A percentile compares a stretch with the other conserved stretches of the same genome.
Conservation (phyloP, 2,113 vertebrate genomes). For the mouse (Mus musculus) region GRCm39 chr16:78500501-78501000, state of each 20-base stretch:
- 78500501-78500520: neutral
- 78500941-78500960: slow-evolving; percentile 23
- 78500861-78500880: neutral
- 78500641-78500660: neutral
- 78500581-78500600: neutral
- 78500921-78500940: neutral
- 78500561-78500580: neutral
- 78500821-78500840: neutral
- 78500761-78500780: neutral
- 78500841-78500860: neutral
- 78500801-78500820: neutral
- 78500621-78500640: neutral
- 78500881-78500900: neutral
- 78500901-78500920: neutral
- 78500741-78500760: neutral
- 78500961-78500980: neutral
- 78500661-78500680: neutral
- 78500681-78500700: neutral
- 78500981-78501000: neutral
- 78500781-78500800: neutral
- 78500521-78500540: neutral
- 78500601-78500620: neutral
- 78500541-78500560: neutral
- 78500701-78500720: neutral
- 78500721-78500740: neutral